Evolutionary conservation across 1,140 invertebrate genomes (phyloP).

Genomic region (Melanaphis sacchari): DNA sequence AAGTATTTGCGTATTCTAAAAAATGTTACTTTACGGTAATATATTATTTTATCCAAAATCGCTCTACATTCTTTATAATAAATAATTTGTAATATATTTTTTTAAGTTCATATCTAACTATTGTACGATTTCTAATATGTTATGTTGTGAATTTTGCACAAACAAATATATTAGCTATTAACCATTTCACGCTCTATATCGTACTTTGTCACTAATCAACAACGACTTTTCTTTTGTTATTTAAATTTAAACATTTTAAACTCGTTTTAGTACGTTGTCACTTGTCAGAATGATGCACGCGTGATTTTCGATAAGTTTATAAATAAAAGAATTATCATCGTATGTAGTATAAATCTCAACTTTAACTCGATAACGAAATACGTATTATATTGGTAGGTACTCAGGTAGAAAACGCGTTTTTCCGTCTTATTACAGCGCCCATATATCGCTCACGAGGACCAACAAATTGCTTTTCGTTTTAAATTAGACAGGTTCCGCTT

Average conservation of each 20-base stretch:
- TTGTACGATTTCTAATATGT: neutral
- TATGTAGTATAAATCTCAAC: neutral
- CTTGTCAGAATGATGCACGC: neutral
- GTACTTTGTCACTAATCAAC: neutral
- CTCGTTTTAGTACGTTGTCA: neutral
- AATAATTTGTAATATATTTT: neutral
- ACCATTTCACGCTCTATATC: neutral
- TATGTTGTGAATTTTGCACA: neutral
- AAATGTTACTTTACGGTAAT: neutral
- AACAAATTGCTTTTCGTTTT: neutral
- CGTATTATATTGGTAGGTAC: neutral
- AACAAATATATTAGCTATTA: too few relatives aligned
- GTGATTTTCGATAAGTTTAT: neutral
- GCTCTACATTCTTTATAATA: neutral
- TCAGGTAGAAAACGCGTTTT: neutral
- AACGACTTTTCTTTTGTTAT: neutral
- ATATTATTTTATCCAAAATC: neutral
- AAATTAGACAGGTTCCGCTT: neutral
- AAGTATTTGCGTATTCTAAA: neutral
- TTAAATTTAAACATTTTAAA: neutral
- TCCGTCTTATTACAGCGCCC: neutral
- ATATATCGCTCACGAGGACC: neutral
- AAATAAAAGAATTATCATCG: neutral
- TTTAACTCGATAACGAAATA: neutral
- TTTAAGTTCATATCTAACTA: neutral